phyloP scores from a whole-genome alignment of 2,113 vertebrate genomes.

The Erpornis zantholeuca region DNA sequence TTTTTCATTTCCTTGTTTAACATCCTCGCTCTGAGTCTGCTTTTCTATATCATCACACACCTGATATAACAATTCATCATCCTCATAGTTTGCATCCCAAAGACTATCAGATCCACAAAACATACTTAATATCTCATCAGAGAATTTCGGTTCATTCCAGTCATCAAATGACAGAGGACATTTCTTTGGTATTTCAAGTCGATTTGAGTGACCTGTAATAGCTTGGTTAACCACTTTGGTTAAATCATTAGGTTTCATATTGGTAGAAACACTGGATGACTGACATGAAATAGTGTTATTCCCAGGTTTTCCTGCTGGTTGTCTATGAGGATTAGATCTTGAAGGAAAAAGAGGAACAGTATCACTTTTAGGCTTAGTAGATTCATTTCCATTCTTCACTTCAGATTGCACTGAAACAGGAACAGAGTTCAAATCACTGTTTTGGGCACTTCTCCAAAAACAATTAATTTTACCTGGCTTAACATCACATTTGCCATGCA shows the following conservation, averaged over 20 bases:
- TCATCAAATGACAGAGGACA: constrained; percentile 33
- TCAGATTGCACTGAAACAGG: not conserved
- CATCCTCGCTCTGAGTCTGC: constrained; percentile 74
- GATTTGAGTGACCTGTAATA: not conserved
- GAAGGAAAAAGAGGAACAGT: not conserved
- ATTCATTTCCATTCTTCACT: constrained; percentile 14
- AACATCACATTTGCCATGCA: constrained; percentile 41
- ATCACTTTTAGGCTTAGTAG: not conserved
- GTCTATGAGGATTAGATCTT: constrained; percentile 16
- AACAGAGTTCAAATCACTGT: not conserved
- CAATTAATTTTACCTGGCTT: constrained; percentile 21
- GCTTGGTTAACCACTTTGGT: not conserved
- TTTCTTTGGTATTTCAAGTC: constrained; percentile 27
- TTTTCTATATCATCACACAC: constrained; percentile 89
- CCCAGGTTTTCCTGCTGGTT: not conserved
- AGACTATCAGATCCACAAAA: constrained; percentile 72
- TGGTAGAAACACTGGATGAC: not conserved
- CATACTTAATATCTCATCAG: constrained; percentile 66
- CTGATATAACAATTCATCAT: constrained; percentile 87
- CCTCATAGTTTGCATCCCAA: constrained; percentile 80
- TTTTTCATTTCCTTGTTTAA: constrained; percentile 33
- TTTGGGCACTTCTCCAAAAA: not conserved
- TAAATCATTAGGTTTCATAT: not conserved
- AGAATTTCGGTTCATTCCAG: constrained; percentile 72
- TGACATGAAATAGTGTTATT: not conserved